A percentile compares a stretch with the other conserved stretches of the same genome.
These are phyloP conservation scores for Sarcophaga bullata DNA, from an alignment of 1,140 invertebrate genomes.

Conservation along the genomic window DNA sequence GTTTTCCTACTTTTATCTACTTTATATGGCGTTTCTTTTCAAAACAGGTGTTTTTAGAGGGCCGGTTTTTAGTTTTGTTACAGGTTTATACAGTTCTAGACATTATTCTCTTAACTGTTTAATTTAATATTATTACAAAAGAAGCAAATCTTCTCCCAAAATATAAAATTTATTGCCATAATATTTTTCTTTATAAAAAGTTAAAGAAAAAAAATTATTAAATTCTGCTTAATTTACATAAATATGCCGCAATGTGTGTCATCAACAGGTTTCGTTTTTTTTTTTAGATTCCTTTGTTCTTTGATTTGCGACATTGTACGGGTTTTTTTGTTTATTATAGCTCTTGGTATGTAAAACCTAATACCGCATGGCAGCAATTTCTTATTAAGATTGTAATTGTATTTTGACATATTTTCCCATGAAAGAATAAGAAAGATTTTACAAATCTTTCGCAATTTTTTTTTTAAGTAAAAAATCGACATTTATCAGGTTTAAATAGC, in stretches of 20 bases:
- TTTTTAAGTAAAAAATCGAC: no score
- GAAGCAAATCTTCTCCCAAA: not conserved
- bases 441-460: no score
- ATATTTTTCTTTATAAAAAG: no score
- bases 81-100: not conserved
- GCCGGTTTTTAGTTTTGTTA: not conserved
- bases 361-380: no score
- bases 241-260: not conserved
- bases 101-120: not conserved
- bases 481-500: no score
- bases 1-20: not conserved
- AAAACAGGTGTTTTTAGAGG: slow-evolving; percentile 14
- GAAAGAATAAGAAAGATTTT: no score
- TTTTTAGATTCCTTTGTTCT: not conserved
- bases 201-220: no score
- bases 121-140: not conserved
- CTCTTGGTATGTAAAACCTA: no score
- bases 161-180: not conserved
- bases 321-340: not conserved
- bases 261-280: not conserved
- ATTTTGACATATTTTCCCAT: no score
- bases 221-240: not conserved
- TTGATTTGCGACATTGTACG: not conserved
- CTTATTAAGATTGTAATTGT: no score
- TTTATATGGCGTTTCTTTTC: not conserved